Percentiles rank a stretch among this genome's conserved stretches.
phyloP scores from a whole-genome alignment of 2,888 invertebrate genomes.

The Alsophila aescularia region DNA sequence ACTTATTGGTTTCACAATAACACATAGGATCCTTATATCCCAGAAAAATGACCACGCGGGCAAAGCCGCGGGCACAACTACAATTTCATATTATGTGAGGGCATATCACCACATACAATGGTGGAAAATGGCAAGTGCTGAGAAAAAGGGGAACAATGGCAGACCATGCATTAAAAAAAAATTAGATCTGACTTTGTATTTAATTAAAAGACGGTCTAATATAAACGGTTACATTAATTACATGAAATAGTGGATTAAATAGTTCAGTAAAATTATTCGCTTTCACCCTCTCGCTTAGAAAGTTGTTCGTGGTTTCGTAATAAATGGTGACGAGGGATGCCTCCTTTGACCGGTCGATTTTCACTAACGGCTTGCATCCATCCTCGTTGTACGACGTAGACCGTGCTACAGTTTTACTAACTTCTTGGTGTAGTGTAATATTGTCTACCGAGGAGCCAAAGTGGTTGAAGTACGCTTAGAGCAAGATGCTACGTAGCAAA shows the following conservation, averaged over 20 bases:
- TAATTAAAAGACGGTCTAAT: conserved; percentile 6
- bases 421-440: not conserved
- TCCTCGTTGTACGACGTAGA: conserved; percentile 4
- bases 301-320: conserved; percentile 39
- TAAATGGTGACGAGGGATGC: conserved; percentile 39
- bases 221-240: conserved; percentile 12
- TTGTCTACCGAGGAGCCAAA: not conserved
- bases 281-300: conserved; percentile 27
- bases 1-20: too few relatives aligned
- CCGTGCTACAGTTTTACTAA: not conserved
- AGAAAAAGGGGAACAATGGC: too few relatives aligned
- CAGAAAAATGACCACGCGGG: too few relatives aligned
- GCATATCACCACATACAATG: too few relatives aligned
- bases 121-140: too few relatives aligned
- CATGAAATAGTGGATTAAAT: conserved; percentile 18
- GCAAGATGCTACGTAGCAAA: too few relatives aligned
- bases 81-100: too few relatives aligned
- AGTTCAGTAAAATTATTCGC: conserved; percentile 4
- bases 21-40: too few relatives aligned
- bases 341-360: conserved; percentile 35
- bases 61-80: too few relatives aligned
- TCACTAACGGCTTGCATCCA: conserved; percentile 23
- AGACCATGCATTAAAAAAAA: too few relatives aligned
- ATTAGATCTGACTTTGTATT: too few relatives aligned
- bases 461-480: too few relatives aligned